A percentile compares a stretch with the other conserved stretches of the same genome.
These are phyloP conservation scores for Ladona fulva DNA, from an alignment of 1,140 invertebrate species.

Conservation along the genomic window DNA sequence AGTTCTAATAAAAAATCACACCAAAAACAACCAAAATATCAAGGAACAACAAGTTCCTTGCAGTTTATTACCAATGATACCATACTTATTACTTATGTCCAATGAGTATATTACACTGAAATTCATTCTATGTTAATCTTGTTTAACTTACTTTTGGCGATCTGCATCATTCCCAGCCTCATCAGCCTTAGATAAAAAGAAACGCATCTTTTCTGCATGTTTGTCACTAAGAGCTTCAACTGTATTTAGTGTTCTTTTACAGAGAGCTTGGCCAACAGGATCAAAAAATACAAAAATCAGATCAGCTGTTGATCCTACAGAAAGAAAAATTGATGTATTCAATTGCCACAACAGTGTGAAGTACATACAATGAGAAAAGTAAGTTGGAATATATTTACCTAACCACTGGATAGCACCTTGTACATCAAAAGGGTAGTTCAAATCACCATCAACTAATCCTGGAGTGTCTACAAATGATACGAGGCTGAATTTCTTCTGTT, in stretches of 20 bases:
- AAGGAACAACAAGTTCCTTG: too few species aligned
- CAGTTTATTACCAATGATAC: too few species aligned
- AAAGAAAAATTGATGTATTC: not conserved
- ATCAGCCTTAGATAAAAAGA: constrained; percentile 53
- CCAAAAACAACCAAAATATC: too few species aligned
- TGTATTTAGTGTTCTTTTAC: constrained; percentile 49
- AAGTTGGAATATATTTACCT: constrained; percentile 30
- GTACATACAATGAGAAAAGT: not conserved
- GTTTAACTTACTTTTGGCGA: constrained; percentile 30
- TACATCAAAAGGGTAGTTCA: constrained; percentile 58
- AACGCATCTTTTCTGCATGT: constrained; percentile 46
- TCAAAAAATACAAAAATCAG: constrained; percentile 57
- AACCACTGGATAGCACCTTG: constrained; percentile 50
- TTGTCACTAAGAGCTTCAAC: constrained; percentile 46
- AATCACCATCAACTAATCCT: constrained; percentile 53
- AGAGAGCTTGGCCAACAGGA: constrained; percentile 53
- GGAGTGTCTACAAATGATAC: constrained; percentile 56
- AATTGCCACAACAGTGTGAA: not conserved
- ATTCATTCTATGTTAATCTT: too few species aligned
- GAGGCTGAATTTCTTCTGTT: constrained; percentile 49
- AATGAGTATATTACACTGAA: not conserved
- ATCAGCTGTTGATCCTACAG: constrained; percentile 45
- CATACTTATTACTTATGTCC: too few species aligned
- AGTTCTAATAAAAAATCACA: too few species aligned
- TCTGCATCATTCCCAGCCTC: constrained; percentile 52